These are phyloP conservation scores for Nebria salina DNA, from an alignment of 2,888 invertebrate genomes.

Conservation along the genomic window DNA sequence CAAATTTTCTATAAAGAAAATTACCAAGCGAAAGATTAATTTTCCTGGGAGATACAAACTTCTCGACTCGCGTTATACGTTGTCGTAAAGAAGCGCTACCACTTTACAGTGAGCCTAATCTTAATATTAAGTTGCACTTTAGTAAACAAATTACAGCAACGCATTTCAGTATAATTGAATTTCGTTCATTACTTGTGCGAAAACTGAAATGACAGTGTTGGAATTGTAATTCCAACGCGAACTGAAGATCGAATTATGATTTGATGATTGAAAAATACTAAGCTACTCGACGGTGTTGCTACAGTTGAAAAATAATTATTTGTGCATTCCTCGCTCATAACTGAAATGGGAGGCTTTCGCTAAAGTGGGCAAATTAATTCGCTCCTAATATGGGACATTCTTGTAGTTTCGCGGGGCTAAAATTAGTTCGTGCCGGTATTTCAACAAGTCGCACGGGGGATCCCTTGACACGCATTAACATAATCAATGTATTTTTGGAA, in stretches of 20 bases:
- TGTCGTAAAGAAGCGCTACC: too few relatives aligned
- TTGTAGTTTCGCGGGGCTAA: too few relatives aligned
- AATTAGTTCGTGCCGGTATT: too few relatives aligned
- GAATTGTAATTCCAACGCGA: background rate
- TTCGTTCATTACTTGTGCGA: background rate
- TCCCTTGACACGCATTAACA: too few relatives aligned
- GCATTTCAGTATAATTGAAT: background rate
- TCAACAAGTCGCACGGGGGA: too few relatives aligned
- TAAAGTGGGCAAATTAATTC: too few relatives aligned
- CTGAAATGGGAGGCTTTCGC: too few relatives aligned
- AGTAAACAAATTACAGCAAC: background rate
- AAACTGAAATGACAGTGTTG: background rate
- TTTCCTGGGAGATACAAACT: background rate
- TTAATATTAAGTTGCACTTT: background rate
- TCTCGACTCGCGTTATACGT: background rate
- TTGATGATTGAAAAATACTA: background rate
- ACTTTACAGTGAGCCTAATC: too few relatives aligned
- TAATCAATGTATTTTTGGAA: too few relatives aligned
- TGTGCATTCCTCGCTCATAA: too few relatives aligned
- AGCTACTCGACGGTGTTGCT: background rate
- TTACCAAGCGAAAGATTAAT: background rate
- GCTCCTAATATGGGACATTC: too few relatives aligned
- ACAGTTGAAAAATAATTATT: background rate
- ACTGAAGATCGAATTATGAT: background rate
- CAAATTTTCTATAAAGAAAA: background rate